Evolutionary conservation across 2,113 vertebrate genomes (phyloP).

Genomic region (Chloropsis cyanopogon): DNA sequence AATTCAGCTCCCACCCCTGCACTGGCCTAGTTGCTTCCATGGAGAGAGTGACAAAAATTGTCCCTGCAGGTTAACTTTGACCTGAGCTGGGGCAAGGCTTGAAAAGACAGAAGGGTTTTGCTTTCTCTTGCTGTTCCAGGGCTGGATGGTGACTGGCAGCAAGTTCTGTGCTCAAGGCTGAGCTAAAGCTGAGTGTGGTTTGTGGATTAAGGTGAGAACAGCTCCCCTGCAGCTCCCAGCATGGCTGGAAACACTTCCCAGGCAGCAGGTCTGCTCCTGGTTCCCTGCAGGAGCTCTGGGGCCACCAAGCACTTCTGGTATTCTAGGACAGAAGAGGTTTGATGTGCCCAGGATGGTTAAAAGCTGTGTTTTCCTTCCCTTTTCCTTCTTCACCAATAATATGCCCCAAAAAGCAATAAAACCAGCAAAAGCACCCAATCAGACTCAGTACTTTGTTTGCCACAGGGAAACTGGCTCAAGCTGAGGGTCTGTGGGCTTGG

Average conservation of each 20-base stretch:
- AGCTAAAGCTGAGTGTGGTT: background rate
- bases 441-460: background rate
- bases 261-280: background rate
- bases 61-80: background rate
- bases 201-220: fast-evolving
- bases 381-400: background rate
- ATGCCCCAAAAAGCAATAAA: background rate
- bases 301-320: background rate
- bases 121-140: background rate
- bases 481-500: background rate
- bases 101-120: background rate
- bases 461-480: background rate
- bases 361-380: background rate
- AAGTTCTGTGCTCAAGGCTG: background rate
- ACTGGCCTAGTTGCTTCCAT: background rate
- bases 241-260: background rate
- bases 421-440: background rate
- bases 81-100: background rate
- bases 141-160: background rate
- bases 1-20: background rate
- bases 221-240: background rate
- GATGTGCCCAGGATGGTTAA: background rate
- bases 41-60: background rate
- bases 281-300: background rate
- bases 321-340: background rate